Conservation (phyloP, 2,888 invertebrate genomes). For the Drosophila rellima region DNA sequence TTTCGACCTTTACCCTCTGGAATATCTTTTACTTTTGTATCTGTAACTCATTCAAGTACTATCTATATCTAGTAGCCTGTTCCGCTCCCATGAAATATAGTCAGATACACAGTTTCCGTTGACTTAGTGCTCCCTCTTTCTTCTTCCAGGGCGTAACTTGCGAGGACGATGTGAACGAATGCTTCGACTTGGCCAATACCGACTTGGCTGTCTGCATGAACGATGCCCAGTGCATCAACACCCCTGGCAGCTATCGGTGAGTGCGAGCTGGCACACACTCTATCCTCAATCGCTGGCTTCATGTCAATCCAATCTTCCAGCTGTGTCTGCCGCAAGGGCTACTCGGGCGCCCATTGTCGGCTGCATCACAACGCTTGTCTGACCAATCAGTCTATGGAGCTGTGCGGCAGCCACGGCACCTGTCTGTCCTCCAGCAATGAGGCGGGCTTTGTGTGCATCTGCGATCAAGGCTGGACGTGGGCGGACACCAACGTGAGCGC, state of each 20-base stretch:
- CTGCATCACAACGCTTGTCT: slow-evolving; percentile 91
- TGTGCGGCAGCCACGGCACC: slow-evolving; percentile 96
- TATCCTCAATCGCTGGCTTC: neutral
- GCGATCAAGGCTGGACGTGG: slow-evolving; percentile 96
- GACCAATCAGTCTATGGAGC: slow-evolving; percentile 89
- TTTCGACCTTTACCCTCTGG: no score
- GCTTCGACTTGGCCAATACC: slow-evolving; percentile 91
- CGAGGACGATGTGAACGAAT: slow-evolving; percentile 94
- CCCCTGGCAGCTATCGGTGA: slow-evolving; percentile 92
- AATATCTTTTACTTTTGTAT: no score
- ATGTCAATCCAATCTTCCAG: slow-evolving; percentile 84
- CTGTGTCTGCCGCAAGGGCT: slow-evolving; percentile 92
- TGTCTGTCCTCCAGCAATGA: slow-evolving; percentile 90
- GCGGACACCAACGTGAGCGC: slow-evolving; percentile 83
- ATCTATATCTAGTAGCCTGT: no score
- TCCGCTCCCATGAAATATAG: no score
- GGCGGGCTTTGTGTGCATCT: slow-evolving; percentile 91
- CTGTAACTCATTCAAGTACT: no score
- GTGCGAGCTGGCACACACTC: neutral
- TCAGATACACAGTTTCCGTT: no score
- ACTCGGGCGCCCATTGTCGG: slow-evolving; percentile 93
- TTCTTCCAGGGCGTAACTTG: slow-evolving; percentile 89
- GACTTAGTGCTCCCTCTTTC: no score
- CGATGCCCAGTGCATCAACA: slow-evolving; percentile 93
- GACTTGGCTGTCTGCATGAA: slow-evolving; percentile 95